Conservation (phyloP, 2,113 vertebrate species). For the Origma solitaria region DNA sequence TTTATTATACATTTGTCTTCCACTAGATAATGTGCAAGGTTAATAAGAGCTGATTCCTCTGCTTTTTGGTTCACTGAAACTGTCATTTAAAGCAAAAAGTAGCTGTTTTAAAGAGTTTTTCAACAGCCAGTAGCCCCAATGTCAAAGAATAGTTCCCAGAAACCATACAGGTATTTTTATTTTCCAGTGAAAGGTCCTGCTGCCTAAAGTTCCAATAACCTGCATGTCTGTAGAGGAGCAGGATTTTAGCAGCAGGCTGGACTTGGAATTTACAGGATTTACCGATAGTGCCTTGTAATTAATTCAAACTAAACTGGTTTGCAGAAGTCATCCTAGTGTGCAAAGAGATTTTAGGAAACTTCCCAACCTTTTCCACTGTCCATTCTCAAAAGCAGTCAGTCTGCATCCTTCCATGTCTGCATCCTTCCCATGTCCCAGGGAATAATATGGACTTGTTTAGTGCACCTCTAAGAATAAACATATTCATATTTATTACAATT, state of each 20-base stretch:
- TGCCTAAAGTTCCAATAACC: not conserved
- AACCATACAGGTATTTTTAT: not conserved
- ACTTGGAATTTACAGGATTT: not conserved
- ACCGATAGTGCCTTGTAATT: not conserved
- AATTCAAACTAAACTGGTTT: not conserved
- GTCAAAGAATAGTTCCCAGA: not conserved
- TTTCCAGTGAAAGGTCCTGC: not conserved
- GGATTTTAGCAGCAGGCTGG: not conserved
- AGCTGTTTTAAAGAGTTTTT: not conserved
- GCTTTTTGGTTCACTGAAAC: not conserved
- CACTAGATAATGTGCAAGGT: not conserved
- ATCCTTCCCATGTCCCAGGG: not conserved
- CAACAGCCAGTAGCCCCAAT: not conserved
- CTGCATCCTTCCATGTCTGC: not conserved
- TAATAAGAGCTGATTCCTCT: not conserved
- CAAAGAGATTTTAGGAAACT: not conserved
- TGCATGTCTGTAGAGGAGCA: not conserved
- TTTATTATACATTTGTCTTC: not conserved
- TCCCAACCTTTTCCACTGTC: not conserved
- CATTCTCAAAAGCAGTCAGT: not conserved
- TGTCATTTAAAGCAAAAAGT: not conserved
- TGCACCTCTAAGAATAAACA: not conserved
- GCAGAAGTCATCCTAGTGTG: not conserved
- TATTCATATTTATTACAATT: not conserved
- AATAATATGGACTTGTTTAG: not conserved